Percentiles rank a stretch among this genome's conserved stretches.
Conservation (phyloP, 2,113 vertebrate species). For the Stercorarius parasiticus region DNA sequence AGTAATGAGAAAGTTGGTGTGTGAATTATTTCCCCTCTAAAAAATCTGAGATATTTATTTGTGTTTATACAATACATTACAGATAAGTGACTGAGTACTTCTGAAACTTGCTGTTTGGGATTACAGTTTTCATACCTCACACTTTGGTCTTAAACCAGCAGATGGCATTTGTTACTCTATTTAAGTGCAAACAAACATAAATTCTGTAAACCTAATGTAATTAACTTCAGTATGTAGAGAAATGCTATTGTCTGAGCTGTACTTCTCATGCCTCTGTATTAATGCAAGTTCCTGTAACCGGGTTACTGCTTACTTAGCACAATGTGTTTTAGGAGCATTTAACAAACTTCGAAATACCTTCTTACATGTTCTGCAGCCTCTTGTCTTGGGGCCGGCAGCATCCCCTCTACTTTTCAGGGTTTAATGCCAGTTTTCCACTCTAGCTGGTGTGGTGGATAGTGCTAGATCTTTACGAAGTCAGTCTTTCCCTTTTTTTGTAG, state of each 20-base stretch:
- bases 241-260: background rate
- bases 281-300: background rate
- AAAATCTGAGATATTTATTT: background rate
- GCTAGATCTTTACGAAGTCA: background rate
- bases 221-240: background rate
- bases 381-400: background rate
- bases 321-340: background rate
- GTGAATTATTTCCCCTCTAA: background rate
- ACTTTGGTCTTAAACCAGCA: background rate
- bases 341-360: background rate
- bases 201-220: background rate
- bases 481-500: background rate
- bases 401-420: background rate
- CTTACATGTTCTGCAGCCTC: fast-evolving
- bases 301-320: background rate
- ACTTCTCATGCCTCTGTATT: background rate
- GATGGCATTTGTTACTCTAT: background rate
- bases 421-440: background rate
- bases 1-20: background rate
- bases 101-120: background rate
- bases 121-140: background rate
- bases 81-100: background rate
- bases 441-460: background rate
- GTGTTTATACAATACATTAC: background rate
- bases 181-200: background rate